Percentiles rank a stretch among this genome's conserved stretches.
phyloP scores from a whole-genome alignment of 30 jellyfish, hydroid and myxozoan genomes.

The Hydractinia echinata region DNA sequence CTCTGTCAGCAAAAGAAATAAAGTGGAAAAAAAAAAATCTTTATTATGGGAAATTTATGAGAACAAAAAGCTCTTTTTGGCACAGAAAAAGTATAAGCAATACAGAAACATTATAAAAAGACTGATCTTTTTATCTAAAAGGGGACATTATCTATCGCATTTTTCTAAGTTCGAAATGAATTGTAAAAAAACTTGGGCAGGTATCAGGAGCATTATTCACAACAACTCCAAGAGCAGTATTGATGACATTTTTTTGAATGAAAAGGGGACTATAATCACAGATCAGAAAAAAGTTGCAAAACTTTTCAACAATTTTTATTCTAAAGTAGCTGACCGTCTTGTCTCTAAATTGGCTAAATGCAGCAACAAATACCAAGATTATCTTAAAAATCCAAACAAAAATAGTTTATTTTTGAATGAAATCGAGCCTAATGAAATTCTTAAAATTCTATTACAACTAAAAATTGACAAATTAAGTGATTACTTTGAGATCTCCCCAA shows the following conservation, averaged over 20 bases:
- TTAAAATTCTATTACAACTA: background rate
- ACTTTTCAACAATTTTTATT: constrained; percentile 29
- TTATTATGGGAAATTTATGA: background rate
- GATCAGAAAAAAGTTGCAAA: constrained; percentile 41
- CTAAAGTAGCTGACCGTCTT: constrained; percentile 31
- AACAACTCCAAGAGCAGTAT: constrained; percentile 13
- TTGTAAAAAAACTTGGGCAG: background rate
- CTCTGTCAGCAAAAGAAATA: background rate
- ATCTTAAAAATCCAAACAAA: constrained; percentile 17
- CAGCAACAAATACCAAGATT: constrained; percentile 13
- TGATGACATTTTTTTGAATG: constrained; percentile 15
- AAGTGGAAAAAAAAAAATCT: background rate
- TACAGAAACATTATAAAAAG: background rate
- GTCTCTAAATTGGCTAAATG: constrained; percentile 26
- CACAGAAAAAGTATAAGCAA: constrained; percentile 3
- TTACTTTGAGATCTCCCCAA: constrained; percentile 25
- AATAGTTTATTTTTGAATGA: constrained; percentile 3
- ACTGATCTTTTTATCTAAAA: background rate
- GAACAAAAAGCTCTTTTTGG: constrained; percentile 7
- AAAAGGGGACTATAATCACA: constrained; percentile 13
- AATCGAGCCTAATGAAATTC: constrained; percentile 16
- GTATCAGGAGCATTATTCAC: background rate
- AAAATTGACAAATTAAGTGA: constrained; percentile 13
- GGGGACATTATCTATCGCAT: background rate
- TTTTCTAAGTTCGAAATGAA: background rate